Conservation (phyloP, 2,113 vertebrate genomes). For the Menura novaehollandiae region DNA sequence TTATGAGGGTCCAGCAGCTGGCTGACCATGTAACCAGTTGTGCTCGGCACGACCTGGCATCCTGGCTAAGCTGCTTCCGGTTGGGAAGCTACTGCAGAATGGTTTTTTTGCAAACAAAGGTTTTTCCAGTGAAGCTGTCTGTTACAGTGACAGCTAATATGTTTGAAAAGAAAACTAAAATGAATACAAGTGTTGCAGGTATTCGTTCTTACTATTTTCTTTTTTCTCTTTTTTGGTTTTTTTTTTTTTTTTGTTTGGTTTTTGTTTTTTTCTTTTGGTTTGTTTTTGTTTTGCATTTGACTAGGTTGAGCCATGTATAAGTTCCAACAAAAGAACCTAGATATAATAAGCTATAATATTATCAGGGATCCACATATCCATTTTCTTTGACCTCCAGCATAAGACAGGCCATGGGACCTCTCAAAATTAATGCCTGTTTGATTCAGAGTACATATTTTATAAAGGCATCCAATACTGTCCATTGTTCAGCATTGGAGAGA, state of each 20-base stretch:
- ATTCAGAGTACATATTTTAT: neutral
- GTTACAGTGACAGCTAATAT: neutral
- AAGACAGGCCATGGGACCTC: neutral
- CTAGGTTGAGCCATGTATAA: neutral
- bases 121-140: neutral
- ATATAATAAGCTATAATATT: neutral
- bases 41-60: accelerated
- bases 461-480: neutral
- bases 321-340: neutral
- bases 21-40: neutral
- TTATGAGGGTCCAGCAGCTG: neutral
- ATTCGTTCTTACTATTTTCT: neutral
- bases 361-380: neutral
- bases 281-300: neutral
- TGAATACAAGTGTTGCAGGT: neutral
- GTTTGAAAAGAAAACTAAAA: neutral
- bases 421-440: neutral
- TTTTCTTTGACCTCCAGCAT: neutral
- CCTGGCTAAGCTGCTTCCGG: neutral
- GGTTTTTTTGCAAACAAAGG: neutral
- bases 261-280: too few species aligned
- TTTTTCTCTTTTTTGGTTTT: too few species aligned
- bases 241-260: neutral
- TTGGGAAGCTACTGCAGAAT: neutral
- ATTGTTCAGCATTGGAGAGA: neutral